Percentiles rank a stretch among this genome's conserved stretches.
These are phyloP conservation scores for Cryptocephalus primarius DNA, from an alignment of 2,888 invertebrate species.

Conservation along the genomic window DNA sequence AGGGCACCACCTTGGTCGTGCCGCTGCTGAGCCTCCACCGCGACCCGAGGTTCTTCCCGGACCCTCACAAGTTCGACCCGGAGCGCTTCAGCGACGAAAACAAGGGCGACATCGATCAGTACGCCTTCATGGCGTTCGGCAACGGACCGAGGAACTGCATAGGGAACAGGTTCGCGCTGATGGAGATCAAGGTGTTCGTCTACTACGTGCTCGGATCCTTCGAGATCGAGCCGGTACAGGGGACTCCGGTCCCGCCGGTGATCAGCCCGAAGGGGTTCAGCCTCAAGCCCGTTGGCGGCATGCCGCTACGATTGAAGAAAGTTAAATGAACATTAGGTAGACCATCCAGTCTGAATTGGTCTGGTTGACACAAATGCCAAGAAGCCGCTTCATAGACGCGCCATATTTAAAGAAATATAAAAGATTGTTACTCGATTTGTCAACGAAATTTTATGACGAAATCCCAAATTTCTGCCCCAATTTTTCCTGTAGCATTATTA, in stretches of 20 bases:
- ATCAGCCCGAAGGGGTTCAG: too few species aligned
- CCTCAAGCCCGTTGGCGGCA: too few species aligned
- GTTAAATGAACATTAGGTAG: too few species aligned
- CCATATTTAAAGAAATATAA: too few species aligned
- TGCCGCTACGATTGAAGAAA: too few species aligned
- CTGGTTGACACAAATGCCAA: too few species aligned
- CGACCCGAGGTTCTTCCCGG: slow-evolving; percentile 32
- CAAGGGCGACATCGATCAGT: slow-evolving; percentile 35
- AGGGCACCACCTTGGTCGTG: slow-evolving; percentile 27
- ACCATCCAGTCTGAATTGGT: too few species aligned
- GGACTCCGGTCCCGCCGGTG: slow-evolving; percentile 9
- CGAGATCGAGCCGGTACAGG: slow-evolving; percentile 20
- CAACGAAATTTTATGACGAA: too few species aligned
- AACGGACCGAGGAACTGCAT: slow-evolving; percentile 42
- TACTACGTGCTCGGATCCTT: slow-evolving; percentile 24
- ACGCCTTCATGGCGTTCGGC: slow-evolving; percentile 42
- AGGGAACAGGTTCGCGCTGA: slow-evolving; percentile 32
- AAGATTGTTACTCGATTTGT: too few species aligned
- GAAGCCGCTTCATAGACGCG: too few species aligned
- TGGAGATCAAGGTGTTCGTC: slow-evolving; percentile 27
- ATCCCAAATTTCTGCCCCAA: too few species aligned
- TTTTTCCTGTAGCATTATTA: too few species aligned
- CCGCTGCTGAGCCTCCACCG: slow-evolving; percentile 32
- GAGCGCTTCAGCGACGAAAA: slow-evolving; percentile 23
- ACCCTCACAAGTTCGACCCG: slow-evolving; percentile 39